Percentiles rank a stretch among this genome's conserved stretches.
Evolutionary conservation across 2,797 vertebrate genomes (phyloP).

Genomic region (Poeciliopsis turneri): DNA sequence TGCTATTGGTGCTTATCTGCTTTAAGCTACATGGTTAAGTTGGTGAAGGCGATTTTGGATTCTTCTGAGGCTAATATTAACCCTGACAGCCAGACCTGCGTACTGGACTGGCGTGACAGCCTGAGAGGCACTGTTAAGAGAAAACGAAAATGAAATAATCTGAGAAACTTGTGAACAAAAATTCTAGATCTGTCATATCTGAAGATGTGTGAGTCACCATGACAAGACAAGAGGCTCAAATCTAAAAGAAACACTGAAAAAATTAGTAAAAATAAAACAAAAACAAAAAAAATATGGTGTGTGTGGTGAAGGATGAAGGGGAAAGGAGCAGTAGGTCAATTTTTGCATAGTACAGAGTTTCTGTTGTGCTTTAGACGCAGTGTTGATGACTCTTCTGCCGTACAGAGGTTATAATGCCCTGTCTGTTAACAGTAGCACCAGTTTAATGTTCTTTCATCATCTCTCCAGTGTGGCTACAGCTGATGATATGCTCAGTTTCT

Average conservation of each 20-base stretch:
- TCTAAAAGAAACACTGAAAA: constrained; percentile 10
- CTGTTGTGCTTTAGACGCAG: constrained; percentile 81
- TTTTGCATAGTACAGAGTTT: constrained; percentile 85
- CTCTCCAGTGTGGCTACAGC: constrained; percentile 53
- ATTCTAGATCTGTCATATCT: constrained; percentile 12
- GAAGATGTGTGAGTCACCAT: constrained; percentile 4
- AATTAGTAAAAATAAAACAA: not conserved
- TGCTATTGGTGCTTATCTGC: constrained; percentile 27
- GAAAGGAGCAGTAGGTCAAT: constrained; percentile 52
- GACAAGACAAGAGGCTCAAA: constrained; percentile 33
- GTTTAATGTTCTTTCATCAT: constrained; percentile 55
- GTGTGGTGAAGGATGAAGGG: constrained; percentile 19
- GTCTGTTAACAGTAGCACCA: constrained; percentile 80
- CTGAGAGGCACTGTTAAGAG: constrained; percentile 70
- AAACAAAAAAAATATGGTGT: not conserved
- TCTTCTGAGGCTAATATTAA: constrained; percentile 47
- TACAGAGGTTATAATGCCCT: constrained; percentile 63
- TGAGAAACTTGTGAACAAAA: not conserved
- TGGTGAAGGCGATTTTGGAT: constrained; percentile 13
- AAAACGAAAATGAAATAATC: constrained; percentile 10
- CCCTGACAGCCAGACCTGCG: constrained; percentile 54
- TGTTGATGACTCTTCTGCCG: constrained; percentile 58
- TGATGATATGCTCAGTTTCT: constrained; percentile 59
- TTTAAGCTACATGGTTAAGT: constrained; percentile 51
- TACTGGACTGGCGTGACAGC: constrained; percentile 62